Conservation (phyloP, 1,140 invertebrate genomes). For the Hypothenemus hampei region DNA sequence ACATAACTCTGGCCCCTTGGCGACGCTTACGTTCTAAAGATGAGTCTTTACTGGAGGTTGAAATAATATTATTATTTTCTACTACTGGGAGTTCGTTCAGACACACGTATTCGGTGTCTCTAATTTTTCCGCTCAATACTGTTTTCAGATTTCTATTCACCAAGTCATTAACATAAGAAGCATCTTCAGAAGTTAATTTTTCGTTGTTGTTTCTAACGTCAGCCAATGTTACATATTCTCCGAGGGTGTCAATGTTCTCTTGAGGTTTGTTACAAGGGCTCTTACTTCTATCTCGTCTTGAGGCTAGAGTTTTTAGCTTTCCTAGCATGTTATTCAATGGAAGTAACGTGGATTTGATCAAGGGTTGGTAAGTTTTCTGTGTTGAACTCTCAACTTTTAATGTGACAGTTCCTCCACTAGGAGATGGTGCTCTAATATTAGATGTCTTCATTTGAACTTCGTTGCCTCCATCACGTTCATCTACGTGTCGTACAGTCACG, state of each 20-base stretch:
- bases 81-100: conserved; percentile 70
- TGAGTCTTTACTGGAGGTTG: conserved; percentile 42
- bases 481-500: conserved; percentile 48
- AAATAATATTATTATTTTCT: conserved; percentile 45
- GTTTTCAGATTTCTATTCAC: conserved; percentile 53
- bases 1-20: conserved; percentile 73
- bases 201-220: conserved; percentile 73
- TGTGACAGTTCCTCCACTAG: conserved; percentile 42
- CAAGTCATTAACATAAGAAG: conserved; percentile 53
- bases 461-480: conserved; percentile 17
- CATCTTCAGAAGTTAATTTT: conserved; percentile 49
- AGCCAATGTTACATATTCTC: conserved; percentile 79
- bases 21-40: conserved; percentile 47
- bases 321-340: conserved; percentile 60
- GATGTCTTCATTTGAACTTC: conserved; percentile 19
- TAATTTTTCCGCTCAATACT: conserved; percentile 51
- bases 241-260: conserved; percentile 36
- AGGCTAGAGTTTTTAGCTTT: conserved; percentile 56
- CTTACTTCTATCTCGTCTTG: conserved; percentile 46
- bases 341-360: conserved; percentile 49
- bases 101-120: conserved; percentile 72
- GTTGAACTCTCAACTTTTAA: conserved; percentile 39
- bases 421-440: conserved; percentile 37
- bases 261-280: conserved; percentile 31
- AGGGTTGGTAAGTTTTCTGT: conserved; percentile 39